These are phyloP conservation scores for Dendrocincla tyrannina DNA, from an alignment of 2,797 vertebrate genomes.

Conservation along the genomic window DNA sequence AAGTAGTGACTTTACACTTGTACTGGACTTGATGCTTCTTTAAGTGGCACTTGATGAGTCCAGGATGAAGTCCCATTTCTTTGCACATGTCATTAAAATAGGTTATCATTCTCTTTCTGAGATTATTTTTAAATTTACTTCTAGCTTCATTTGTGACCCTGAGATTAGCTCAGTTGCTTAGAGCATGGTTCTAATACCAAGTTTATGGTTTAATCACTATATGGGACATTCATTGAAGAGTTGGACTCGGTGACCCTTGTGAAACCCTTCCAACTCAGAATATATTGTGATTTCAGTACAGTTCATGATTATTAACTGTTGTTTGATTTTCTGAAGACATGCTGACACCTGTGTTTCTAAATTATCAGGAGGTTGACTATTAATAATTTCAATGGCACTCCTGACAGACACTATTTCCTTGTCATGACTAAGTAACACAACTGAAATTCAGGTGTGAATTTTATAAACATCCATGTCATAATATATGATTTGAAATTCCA, in stretches of 20 bases:
- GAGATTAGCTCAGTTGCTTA: neutral
- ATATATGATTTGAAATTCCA: neutral
- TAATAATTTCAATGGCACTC: neutral
- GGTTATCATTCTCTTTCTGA: neutral
- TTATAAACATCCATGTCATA: neutral
- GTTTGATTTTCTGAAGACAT: neutral
- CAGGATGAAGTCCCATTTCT: neutral
- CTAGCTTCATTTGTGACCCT: neutral
- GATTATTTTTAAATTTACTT: neutral
- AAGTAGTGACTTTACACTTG: neutral
- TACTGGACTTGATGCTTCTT: neutral
- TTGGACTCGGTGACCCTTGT: neutral
- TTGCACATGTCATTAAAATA: neutral
- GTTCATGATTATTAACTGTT: neutral
- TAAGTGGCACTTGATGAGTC: neutral
- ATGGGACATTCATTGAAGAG: neutral
- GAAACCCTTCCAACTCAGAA: neutral
- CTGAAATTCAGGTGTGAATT: neutral
- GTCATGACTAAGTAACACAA: neutral
- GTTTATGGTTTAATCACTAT: neutral
- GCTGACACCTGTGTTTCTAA: neutral
- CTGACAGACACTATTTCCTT: neutral
- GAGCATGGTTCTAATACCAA: fast-evolving
- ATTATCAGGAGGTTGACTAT: neutral
- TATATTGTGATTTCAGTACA: neutral